Percentiles rank a stretch among this genome's conserved stretches.
phyloP scores from a whole-genome alignment of 2,113 vertebrate species.

The Pipa parva region DNA sequence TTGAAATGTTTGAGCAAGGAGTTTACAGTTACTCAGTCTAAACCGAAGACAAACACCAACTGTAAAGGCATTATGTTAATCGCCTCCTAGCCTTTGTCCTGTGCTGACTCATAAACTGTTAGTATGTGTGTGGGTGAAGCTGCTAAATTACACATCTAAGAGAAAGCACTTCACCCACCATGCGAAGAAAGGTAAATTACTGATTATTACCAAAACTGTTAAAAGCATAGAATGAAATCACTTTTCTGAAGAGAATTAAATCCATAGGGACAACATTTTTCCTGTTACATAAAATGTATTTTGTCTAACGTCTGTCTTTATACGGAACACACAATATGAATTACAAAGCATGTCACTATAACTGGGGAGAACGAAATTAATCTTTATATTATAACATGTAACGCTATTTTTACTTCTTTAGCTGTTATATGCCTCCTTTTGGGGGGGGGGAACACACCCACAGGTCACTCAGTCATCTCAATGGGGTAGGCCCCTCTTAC shows the following conservation, averaged over 20 bases:
- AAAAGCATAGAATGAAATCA: neutral
- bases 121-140: constrained; percentile 25
- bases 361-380: too few relatives aligned
- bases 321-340: too few relatives aligned
- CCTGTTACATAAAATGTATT: too few relatives aligned
- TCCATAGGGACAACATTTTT: neutral
- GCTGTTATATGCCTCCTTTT: too few relatives aligned
- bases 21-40: neutral
- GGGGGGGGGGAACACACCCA: too few relatives aligned
- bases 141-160: constrained; percentile 18
- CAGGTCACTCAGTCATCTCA: too few relatives aligned
- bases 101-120: constrained; percentile 8
- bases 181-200: constrained; percentile 25
- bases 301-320: too few relatives aligned
- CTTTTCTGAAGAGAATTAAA: neutral
- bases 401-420: too few relatives aligned
- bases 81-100: constrained; percentile 26
- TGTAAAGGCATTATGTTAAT: constrained; percentile 17
- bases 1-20: constrained; percentile 9
- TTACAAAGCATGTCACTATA: too few relatives aligned
- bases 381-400: too few relatives aligned
- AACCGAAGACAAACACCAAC: constrained; percentile 11
- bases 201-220: constrained; percentile 5
- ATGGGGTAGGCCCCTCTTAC: too few relatives aligned
- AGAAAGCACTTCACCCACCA: constrained; percentile 3